Base-by-base conservation (phyloP, 2,113 vertebrate genomes). In the Aspiorhynchus laticeps region DNA sequence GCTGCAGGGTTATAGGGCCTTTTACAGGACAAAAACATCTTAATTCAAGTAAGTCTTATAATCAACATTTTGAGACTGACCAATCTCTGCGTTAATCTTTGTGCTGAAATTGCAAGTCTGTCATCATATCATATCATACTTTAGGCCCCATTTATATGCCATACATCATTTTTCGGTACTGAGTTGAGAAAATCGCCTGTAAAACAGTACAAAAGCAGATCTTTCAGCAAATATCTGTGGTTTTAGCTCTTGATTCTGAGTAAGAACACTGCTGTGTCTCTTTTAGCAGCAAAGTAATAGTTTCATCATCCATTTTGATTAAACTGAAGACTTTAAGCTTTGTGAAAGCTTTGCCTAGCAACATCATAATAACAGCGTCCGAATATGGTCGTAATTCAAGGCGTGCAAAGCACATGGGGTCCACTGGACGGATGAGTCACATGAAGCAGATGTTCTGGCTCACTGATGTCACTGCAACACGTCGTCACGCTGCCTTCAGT, bases 371-470 rank as follows among this genome's bases (percentile, higher is more conserved):
- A 86, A 53, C 87, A 74, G 81, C 43, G 28, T 51, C 86, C 31
- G 56, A 56, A 38, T 71, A 41, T 78, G 77, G 41, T 53, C 26
- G 36, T 83, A 67, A 86, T 80, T 77, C 33, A 80, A 69, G 28
- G 51, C 74, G 71, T 83, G 67, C 46, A 28, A 81, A 69, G 69
- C 80, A 84, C 85, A 78, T 88, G 80, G 73, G 51, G 86, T 91
- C 75, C 85, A 84, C 80, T 74, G 36, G 85, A 88, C 86, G 75
- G 85, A 80, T 90, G 88, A 93, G 83, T 91, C 91, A 88, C 87
- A 79, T 91, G 19, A n/a, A 91, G 88, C 94, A 93, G 93, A 93
- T 94, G 92, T 93, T 90, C 83, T 14, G 83, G 75, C 88, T 88
- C 86, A 48, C 74, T 92, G 90, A 93, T 91, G 90, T 93, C 93